Evolutionary conservation across 2,797 vertebrate genomes (phyloP).

Genomic region (Peromyscus eremicus): DNA sequence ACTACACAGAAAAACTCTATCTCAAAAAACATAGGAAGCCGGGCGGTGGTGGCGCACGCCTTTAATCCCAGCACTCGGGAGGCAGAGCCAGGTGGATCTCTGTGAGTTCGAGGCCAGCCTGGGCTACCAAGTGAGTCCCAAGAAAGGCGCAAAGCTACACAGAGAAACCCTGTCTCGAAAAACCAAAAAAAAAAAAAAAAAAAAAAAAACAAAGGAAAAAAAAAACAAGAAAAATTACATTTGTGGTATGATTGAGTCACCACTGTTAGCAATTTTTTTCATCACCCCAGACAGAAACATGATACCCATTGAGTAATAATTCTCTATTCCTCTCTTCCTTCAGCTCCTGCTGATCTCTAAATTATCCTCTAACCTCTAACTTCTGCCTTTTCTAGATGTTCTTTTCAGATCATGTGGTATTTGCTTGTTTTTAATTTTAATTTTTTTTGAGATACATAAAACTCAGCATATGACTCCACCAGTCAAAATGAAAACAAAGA

Average conservation of each 20-base stretch:
- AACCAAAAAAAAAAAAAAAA: too few relatives aligned
- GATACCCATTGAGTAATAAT: not conserved
- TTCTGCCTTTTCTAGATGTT: not conserved
- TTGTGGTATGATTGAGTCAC: not conserved
- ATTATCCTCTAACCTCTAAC: not conserved
- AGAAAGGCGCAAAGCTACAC: too few relatives aligned
- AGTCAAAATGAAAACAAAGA: not conserved
- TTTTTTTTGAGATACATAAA: not conserved
- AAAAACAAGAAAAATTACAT: not conserved
- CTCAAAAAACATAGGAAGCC: not conserved
- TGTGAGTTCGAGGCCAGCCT: too few relatives aligned
- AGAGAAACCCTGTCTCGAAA: too few relatives aligned
- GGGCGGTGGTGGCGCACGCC: too few relatives aligned
- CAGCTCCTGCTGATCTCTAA: not conserved
- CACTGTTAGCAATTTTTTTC: not conserved
- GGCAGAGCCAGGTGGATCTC: too few relatives aligned
- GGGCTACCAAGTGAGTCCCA: too few relatives aligned
- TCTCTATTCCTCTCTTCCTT: not conserved
- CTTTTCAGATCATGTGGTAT: not conserved
- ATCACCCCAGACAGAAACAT: not conserved
- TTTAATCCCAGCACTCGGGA: too few relatives aligned
- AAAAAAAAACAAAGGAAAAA: too few relatives aligned
- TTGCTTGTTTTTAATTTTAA: not conserved
- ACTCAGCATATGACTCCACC: not conserved
- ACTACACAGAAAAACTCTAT: not conserved